Evolutionary conservation across 2,113 vertebrate genomes (phyloP), one percentile per base, ranked within the genome.

Genomic region (Chloroceryle aenea): DNA sequence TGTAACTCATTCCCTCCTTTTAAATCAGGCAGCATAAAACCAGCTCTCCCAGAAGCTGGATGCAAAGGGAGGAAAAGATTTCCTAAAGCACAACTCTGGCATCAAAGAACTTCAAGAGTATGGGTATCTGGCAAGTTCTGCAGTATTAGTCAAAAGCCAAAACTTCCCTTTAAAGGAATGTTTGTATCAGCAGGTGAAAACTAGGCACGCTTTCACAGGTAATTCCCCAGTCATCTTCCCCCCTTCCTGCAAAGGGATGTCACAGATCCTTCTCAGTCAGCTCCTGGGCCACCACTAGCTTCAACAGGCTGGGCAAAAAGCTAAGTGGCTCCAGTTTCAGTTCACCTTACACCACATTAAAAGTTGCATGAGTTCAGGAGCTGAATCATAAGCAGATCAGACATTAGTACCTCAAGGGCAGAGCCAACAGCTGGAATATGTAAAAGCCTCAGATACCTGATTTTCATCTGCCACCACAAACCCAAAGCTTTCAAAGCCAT

Each of bases 1-100:
- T 85, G 87, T 59, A 94, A 87, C 47, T 85, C 69, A 64, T 93
- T 93, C 56, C 75, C 38, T 87, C 29, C 52, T 85, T 68, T 82
- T 68, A 72, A 87, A 93, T 40, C 20, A 34, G 20, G 26, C 34
- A 38, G 17, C 20, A 85, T 55, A 78, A 91, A 77, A 87, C 1
- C 19, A 89, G 42, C 50, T 86, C 25, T 10, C 40, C 20, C 38
- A n/a, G 36, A 74, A 47, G 32, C 17, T 63, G 38, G 22, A 71
- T 63, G 12, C 38, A 87, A 67, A 52, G 29, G n/a, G 25, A 67
- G 9, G 14, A 74, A 81, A 86, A 55, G 7, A 81, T 15, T 69
- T 90, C 40, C 29, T 59, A 67, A 9, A 87, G 15, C 22, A 55
- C 15, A 87, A 55, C 26, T 67, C 29, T 9, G 50, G 56, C 50